Conservation (phyloP, 1,140 invertebrate species). For the Drosophila aff. region DNA sequence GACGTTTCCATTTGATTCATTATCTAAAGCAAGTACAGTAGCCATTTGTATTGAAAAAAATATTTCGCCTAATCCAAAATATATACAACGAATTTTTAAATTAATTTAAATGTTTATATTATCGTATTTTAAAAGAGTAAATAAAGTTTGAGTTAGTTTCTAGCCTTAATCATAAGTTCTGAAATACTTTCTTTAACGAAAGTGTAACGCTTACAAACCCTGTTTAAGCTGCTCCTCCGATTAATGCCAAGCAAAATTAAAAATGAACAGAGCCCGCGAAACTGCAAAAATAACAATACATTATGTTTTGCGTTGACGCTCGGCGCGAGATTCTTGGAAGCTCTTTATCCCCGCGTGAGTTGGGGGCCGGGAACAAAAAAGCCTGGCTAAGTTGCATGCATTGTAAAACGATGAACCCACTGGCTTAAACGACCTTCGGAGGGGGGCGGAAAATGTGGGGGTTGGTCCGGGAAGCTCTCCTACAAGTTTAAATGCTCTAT, state of each 20-base stretch:
- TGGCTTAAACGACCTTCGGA: constrained; percentile 35
- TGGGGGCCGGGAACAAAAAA: constrained; percentile 5
- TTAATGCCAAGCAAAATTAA: constrained; percentile 28
- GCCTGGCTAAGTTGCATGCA: constrained; percentile 26
- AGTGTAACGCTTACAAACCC: neutral
- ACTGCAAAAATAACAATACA: constrained; percentile 34
- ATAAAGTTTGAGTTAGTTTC: neutral
- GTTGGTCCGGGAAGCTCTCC: neutral
- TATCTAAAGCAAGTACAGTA: neutral
- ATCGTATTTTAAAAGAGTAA: too few relatives aligned
- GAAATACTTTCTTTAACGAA: neutral
- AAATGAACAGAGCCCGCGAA: constrained; percentile 17
- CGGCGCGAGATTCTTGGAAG: constrained; percentile 20
- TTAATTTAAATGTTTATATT: too few relatives aligned
- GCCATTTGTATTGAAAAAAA: neutral
- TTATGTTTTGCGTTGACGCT: constrained; percentile 46
- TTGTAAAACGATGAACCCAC: constrained; percentile 44
- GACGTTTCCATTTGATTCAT: neutral
- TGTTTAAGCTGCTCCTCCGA: constrained; percentile 1
- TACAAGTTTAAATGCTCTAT: constrained; percentile 15
- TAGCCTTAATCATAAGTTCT: neutral
- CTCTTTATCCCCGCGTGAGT: constrained; percentile 32
- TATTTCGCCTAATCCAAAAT: too few relatives aligned
- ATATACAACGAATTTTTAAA: too few relatives aligned
- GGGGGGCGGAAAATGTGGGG: neutral